These are phyloP conservation scores for Phalera bucephala DNA, from an alignment of 2,888 invertebrate genomes.

Conservation along the genomic window DNA sequence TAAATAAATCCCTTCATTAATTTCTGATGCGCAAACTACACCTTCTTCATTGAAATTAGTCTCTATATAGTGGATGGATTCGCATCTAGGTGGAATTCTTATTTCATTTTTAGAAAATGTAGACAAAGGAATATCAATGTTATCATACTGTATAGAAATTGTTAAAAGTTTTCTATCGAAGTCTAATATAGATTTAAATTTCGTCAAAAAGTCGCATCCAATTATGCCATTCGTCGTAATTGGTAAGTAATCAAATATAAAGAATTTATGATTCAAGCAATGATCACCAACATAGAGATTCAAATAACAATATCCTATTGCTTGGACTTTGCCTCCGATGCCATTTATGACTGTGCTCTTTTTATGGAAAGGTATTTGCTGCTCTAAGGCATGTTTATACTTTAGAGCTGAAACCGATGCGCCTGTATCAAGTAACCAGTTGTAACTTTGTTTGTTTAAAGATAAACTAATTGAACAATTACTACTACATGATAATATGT, in stretches of 20 bases:
- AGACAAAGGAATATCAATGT: too few species aligned
- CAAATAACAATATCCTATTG: conserved; percentile 6
- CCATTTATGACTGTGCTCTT: not conserved
- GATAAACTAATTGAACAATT: too few species aligned
- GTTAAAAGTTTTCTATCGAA: not conserved
- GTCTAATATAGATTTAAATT: not conserved
- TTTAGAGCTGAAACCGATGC: conserved; percentile 3
- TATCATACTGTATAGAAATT: not conserved
- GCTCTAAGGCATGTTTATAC: not conserved
- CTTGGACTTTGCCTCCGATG: conserved; percentile 3
- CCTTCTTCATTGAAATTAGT: not conserved
- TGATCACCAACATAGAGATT: not conserved
- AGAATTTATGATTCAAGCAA: conserved; percentile 4
- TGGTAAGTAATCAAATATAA: conserved; percentile 3
- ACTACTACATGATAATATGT: conserved; percentile 2
- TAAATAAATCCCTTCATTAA: conserved; percentile 1
- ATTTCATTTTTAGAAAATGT: too few species aligned
- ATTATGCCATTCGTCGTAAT: conserved; percentile 6
- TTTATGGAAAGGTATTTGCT: conserved; percentile 2
- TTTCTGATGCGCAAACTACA: not conserved
- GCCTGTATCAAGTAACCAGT: conserved; percentile 4
- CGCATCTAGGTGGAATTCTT: conserved; percentile 2
- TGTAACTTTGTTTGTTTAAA: too few species aligned
- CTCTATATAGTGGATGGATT: not conserved
- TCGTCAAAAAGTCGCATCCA: conserved; percentile 3